Conservation (phyloP, 2,113 vertebrate genomes). For the Natator depressus region DNA sequence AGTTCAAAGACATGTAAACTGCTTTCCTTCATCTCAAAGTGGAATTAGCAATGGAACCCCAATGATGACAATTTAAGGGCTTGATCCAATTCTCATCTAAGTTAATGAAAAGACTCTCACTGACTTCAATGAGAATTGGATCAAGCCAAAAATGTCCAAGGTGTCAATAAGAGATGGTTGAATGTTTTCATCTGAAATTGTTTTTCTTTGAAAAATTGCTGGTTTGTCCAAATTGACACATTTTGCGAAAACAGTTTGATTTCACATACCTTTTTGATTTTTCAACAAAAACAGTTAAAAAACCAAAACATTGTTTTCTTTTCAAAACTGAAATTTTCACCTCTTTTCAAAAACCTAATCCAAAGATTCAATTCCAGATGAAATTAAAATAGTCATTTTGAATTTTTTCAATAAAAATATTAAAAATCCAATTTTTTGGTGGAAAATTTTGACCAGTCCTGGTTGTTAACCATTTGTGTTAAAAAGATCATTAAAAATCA, state of each 20-base stretch:
- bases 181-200: neutral
- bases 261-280: neutral
- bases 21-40: neutral
- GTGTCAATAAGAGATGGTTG: neutral
- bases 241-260: neutral
- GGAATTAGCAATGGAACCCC: neutral
- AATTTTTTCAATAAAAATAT: neutral
- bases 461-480: neutral
- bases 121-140: neutral
- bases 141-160: neutral
- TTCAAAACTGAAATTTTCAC: neutral
- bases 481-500: neutral
- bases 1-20: neutral
- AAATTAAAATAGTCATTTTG: neutral
- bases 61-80: neutral
- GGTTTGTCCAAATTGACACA: neutral
- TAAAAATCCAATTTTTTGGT: neutral
- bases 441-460: no score
- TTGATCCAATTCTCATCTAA: neutral
- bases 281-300: neutral
- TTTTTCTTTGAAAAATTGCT: neutral
- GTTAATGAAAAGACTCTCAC: neutral
- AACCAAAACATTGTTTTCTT: neutral
- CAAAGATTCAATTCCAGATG: neutral
- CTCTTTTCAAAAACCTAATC: neutral